Base-by-base conservation (phyloP, 2,888 invertebrate species). In the Nomada hirtipes region DNA sequence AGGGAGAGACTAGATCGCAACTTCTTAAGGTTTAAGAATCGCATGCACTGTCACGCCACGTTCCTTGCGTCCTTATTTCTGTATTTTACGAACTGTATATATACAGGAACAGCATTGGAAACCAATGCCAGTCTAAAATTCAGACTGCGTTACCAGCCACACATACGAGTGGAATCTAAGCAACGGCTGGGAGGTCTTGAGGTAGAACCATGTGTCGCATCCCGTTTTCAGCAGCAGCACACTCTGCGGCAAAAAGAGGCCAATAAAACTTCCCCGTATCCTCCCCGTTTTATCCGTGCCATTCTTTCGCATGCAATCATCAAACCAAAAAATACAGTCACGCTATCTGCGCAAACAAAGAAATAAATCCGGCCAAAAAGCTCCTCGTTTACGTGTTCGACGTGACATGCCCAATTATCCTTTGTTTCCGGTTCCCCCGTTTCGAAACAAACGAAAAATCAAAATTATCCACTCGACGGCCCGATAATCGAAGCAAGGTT, bases 71-170 rank as follows among this genome's bases (percentile, higher is more conserved):
- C 55, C 50, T 20, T 77, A 18, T 60, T 77, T 65, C 47, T 44
- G 42, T 57, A 47, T 53, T 77, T 74, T 74, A 65, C 52, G 59
- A 74, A 77, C 74, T 74, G 59, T 44, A 29, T 68, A 52, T 36
- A 64, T 20, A 26, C 18, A 15, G 26, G 44, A 23, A 4, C 52
- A 52, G 29, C 65, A 23, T 64, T 47, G 68, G 52, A 79, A 79
- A 79, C 80, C 80, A 79, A 80, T 55, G 80, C 61, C 42, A 3
- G 23, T 50, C 53, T 20, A 36, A 69, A 79, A 79, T 79, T 63
- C 72, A 72, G 57, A 20, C 80, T 57, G 55, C 64, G 80, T 80
- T 68, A 72, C 61, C 72, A 50, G 71, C 42, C 50, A 63, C 79
- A 42, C 67, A 61, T 71, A 61, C 80, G 50, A 29, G n/a, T 29